Percentiles rank a stretch among this genome's conserved stretches.
Evolutionary conservation across 2,888 invertebrate species (phyloP).

Genomic region (Apamea monoglypha): DNA sequence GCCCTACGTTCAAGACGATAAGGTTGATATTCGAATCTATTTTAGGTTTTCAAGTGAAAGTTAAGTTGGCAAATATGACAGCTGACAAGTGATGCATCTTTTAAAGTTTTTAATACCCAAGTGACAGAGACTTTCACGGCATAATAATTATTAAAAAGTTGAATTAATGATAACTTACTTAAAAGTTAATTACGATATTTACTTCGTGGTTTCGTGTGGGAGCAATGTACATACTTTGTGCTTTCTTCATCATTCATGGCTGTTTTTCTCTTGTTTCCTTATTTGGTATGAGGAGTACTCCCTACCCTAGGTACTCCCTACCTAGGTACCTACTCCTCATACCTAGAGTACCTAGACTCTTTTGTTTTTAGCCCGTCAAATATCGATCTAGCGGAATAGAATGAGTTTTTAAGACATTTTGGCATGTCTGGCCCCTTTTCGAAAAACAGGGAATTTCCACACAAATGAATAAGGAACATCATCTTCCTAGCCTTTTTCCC

Average conservation of each 20-base stretch:
- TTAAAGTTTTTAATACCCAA: slow-evolving; percentile 30
- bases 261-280: background rate
- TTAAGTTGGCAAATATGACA: slow-evolving; percentile 51
- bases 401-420: too few species aligned
- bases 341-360: background rate
- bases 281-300: background rate
- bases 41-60: background rate
- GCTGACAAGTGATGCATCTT: slow-evolving; percentile 64
- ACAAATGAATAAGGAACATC: too few species aligned
- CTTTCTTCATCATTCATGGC: slow-evolving; percentile 4
- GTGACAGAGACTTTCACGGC: slow-evolving; percentile 58
- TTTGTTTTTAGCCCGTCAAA: background rate
- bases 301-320: too few species aligned
- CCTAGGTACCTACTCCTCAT: too few species aligned
- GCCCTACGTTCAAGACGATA: background rate
- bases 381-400: background rate
- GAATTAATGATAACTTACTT: slow-evolving; percentile 51
- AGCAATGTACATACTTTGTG: slow-evolving; percentile 3
- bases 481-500: too few species aligned
- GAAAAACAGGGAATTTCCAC: too few species aligned
- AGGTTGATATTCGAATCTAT: slow-evolving; percentile 23
- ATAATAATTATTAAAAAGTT: slow-evolving; percentile 50
- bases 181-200: slow-evolving; percentile 36
- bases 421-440: too few species aligned
- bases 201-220: slow-evolving; percentile 25